Conservation (phyloP, 2,113 vertebrate genomes). For the Microtus richardsoni region DNA sequence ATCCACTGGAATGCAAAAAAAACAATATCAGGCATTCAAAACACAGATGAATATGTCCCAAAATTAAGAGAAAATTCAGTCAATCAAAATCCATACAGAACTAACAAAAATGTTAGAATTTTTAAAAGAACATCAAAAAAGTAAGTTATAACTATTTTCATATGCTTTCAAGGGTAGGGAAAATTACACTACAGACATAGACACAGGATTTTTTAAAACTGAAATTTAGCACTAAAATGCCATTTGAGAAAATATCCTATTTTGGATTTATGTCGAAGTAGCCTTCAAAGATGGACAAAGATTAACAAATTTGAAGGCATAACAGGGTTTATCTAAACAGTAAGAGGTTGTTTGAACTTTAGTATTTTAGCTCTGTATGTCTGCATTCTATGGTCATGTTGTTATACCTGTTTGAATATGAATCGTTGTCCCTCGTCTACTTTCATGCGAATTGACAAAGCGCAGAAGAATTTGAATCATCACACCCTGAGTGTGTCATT, state of each 20-base stretch:
- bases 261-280: not conserved
- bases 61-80: constrained; percentile 9
- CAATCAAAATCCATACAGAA: not conserved
- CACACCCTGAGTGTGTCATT: not conserved
- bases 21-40: not conserved
- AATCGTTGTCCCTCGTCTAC: not conserved
- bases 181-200: not conserved
- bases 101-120: not conserved
- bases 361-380: not conserved
- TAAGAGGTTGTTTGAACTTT: not conserved
- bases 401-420: not conserved
- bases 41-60: not conserved
- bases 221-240: not conserved
- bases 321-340: not conserved
- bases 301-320: not conserved
- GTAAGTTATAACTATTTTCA: not conserved
- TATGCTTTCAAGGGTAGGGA: not conserved
- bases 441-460: not conserved
- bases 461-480: not conserved
- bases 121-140: not conserved
- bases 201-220: not conserved
- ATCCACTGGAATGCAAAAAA: not conserved
- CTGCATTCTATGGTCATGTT: not conserved
- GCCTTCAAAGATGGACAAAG: not conserved
- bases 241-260: not conserved